These are phyloP conservation scores for Hirudinaria manillensis DNA, from an alignment of 2,888 invertebrate species.

Conservation along the genomic window DNA sequence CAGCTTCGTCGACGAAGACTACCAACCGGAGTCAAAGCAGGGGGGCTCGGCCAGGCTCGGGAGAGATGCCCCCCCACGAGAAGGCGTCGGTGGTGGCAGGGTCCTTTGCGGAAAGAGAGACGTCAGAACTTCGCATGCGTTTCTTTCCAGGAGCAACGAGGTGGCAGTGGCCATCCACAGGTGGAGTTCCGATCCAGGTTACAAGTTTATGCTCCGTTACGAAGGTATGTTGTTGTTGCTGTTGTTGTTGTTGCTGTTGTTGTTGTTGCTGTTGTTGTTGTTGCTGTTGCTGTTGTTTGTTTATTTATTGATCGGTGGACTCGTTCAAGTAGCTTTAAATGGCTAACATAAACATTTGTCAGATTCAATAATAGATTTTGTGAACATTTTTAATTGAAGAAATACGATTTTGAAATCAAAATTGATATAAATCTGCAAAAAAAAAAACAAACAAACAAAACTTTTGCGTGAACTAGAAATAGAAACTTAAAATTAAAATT, in stretches of 20 bases:
- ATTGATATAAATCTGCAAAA: no score
- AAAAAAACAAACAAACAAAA: no score
- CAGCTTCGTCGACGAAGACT: slow-evolving; percentile 17
- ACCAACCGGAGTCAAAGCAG: background rate
- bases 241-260: no score
- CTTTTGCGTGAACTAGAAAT: no score
- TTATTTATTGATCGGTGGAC: no score
- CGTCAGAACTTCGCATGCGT: slow-evolving; percentile 18
- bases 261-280: background rate
- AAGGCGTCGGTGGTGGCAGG: slow-evolving; percentile 20
- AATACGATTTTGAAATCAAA: no score
- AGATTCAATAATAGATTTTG: no score
- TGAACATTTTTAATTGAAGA: no score
- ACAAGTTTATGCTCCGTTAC: slow-evolving; percentile 29
- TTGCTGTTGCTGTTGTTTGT: no score
- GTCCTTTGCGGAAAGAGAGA: slow-evolving; percentile 23
- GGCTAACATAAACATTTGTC: no score
- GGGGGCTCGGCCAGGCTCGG: background rate
- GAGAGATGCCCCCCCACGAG: background rate
- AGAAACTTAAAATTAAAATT: no score
- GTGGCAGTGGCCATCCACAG: slow-evolving; percentile 19
- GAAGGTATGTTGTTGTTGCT: slow-evolving; percentile 22
- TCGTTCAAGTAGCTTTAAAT: no score
- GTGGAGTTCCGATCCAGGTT: slow-evolving; percentile 1
- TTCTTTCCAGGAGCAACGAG: slow-evolving; percentile 23